phyloP scores from a whole-genome alignment of 2,113 vertebrate genomes.

The Bos indicus region DNA sequence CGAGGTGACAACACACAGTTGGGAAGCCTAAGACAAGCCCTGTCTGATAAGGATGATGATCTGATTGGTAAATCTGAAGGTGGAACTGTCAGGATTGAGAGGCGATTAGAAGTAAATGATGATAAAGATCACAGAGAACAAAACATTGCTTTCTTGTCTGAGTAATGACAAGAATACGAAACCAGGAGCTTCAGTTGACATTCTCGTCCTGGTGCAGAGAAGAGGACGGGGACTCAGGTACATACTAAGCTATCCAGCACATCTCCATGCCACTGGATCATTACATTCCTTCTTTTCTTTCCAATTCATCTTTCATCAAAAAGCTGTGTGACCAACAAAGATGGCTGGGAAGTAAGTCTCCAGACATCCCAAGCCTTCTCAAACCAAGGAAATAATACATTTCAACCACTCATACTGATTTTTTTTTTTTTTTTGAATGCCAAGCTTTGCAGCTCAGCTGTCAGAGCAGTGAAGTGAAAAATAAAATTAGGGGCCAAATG shows the following conservation, averaged over 20 bases:
- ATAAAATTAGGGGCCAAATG: conserved; percentile 62
- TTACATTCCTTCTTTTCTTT: neutral
- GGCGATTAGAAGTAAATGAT: neutral
- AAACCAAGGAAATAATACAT: conserved; percentile 5
- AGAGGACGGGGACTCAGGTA: too few species aligned
- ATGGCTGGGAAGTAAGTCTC: neutral
- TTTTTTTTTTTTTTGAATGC: conserved; percentile 23
- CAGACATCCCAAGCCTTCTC: neutral
- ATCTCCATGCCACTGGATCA: neutral
- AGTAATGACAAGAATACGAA: neutral
- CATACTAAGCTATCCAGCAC: rapidly evolving
- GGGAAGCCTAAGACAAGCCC: neutral
- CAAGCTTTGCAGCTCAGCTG: conserved; percentile 20
- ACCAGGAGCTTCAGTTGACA: neutral
- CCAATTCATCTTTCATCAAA: neutral
- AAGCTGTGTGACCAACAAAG: neutral
- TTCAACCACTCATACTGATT: neutral
- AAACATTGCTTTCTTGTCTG: neutral
- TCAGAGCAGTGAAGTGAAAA: conserved; percentile 58
- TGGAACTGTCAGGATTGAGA: neutral
- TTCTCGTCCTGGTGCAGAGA: neutral
- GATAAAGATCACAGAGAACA: neutral
- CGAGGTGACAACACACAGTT: neutral
- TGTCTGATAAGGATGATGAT: neutral
- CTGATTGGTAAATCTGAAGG: neutral